These are phyloP conservation scores for Acromyrmex charruanus DNA, from an alignment of 1,140 invertebrate genomes.

Conservation along the genomic window DNA sequence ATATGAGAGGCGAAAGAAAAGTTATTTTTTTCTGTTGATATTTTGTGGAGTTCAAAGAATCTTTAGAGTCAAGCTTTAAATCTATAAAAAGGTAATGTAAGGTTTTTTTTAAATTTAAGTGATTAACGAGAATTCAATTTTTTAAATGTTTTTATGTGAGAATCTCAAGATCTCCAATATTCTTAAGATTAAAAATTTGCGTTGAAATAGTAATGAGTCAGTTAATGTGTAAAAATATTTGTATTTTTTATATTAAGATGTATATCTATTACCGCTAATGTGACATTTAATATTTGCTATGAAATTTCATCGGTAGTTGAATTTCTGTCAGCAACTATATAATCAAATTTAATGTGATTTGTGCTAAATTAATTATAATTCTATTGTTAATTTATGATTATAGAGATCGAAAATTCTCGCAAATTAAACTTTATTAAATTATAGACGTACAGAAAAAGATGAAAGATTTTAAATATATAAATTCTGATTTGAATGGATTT, in stretches of 20 bases:
- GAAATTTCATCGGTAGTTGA: conserved; percentile 4
- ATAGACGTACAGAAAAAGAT: not conserved
- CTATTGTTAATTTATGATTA: conserved; percentile 36
- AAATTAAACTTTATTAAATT: conserved; percentile 8
- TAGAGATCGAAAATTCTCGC: not conserved
- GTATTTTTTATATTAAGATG: not conserved
- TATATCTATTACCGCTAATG: conserved; percentile 15
- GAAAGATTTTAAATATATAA: conserved; percentile 11
- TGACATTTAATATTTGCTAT: conserved; percentile 47
- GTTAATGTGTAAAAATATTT: not conserved
- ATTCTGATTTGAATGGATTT: not conserved
- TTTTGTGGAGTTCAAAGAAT: not conserved
- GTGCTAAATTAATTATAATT: conserved; percentile 46
- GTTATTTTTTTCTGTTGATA: conserved; percentile 16
- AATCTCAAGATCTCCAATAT: not conserved
- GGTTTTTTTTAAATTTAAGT: not conserved
- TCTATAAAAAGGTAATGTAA: not conserved
- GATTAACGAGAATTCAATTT: not conserved
- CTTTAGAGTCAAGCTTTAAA: not conserved
- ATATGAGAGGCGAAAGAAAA: not conserved
- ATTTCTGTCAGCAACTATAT: conserved; percentile 56
- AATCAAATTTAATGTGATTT: conserved; percentile 51
- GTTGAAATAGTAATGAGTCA: not conserved
- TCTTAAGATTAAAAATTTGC: not conserved
- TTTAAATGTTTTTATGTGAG: not conserved